Evolutionary conservation across 2,888 invertebrate genomes (phyloP).

Genomic region (Venustoraphidia nigricollis): DNA sequence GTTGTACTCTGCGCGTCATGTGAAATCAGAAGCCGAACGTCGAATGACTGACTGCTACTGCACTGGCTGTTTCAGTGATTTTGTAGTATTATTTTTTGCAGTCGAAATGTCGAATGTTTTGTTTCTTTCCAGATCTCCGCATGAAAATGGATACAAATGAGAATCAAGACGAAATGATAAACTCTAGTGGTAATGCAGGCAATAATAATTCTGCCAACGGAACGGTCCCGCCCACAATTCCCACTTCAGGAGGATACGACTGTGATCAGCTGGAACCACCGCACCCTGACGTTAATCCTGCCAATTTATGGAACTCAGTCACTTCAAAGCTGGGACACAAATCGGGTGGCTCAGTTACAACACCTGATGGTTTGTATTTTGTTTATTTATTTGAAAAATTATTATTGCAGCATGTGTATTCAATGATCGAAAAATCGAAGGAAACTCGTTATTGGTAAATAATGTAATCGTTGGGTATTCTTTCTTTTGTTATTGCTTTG

Average conservation of each 20-base stretch:
- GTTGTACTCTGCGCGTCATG: too few relatives aligned
- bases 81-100: too few relatives aligned
- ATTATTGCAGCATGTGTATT: background rate
- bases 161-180: conserved; percentile 23
- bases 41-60: conserved; percentile 6
- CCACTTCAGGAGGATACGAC: conserved; percentile 29
- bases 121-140: conserved; percentile 48
- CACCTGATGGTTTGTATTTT: conserved; percentile 57
- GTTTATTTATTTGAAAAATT: too few relatives aligned
- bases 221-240: conserved; percentile 24
- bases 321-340: conserved; percentile 36
- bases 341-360: conserved; percentile 67
- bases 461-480: too few relatives aligned
- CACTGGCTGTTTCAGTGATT: too few relatives aligned
- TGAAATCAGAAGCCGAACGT: background rate
- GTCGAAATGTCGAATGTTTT: too few relatives aligned
- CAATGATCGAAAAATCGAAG: too few relatives aligned
- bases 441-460: too few relatives aligned
- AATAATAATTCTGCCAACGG: conserved; percentile 25
- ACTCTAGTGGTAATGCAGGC: conserved; percentile 25
- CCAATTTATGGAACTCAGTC: conserved; percentile 38
- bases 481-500: too few relatives aligned
- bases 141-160: conserved; percentile 47
- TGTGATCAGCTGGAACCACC: conserved; percentile 41
- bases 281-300: conserved; percentile 32